Base-by-base conservation (phyloP, 2,113 vertebrate genomes). In the Neofelis nebulosa region DNA sequence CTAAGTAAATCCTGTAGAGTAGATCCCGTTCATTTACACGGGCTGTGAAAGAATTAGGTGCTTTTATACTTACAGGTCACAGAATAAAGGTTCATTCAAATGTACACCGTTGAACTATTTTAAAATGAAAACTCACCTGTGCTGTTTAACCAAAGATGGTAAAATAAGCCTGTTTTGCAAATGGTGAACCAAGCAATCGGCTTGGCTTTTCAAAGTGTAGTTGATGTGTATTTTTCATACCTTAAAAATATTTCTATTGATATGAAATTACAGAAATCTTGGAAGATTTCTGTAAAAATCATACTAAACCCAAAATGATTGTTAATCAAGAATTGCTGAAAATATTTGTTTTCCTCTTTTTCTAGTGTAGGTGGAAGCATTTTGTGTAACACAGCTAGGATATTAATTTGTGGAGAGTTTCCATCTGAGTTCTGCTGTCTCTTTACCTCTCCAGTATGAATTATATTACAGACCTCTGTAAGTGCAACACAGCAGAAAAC, bases 401-500 rank as follows among this genome's bases (percentile, higher is more conserved):
- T 82, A 92, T 84, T 92, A 94, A 96, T 96, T 85, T 82, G 84
- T 88, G 91, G 83, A 90, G 33, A n/a, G 38, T 95, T 79, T 88
- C 61, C 41, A 93, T 92, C 84, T 97, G 85, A 97, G 93, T 94
- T 88, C 41, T 94, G 86, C 97, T 81, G 79, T 96, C 94, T 96
- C 93, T 97, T 96, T 86, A 61, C 80, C 94, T 98, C 96, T 89
- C 96, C 85, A 92, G 95, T 95, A 97, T 97, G 96, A 97, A 96
- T 96, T 98, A 98, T 94, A 71, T 73, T 94, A 81, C 83, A 96
- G 82, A 97, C 73, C 76, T 97, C 96, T 97, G 95, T 71, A 93
- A 95, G 95, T 63, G 92, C 68, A 96, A 98, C 95, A 84, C 98
- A 98, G 98, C 95, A 89, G 91, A 98, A 98, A 98, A 97, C 97